Percentiles rank a stretch among this genome's conserved stretches.
These are phyloP conservation scores for Isaurus tuberculatus DNA, from an alignment of 92 coral and sea anemone species.

Conservation along the genomic window DNA sequence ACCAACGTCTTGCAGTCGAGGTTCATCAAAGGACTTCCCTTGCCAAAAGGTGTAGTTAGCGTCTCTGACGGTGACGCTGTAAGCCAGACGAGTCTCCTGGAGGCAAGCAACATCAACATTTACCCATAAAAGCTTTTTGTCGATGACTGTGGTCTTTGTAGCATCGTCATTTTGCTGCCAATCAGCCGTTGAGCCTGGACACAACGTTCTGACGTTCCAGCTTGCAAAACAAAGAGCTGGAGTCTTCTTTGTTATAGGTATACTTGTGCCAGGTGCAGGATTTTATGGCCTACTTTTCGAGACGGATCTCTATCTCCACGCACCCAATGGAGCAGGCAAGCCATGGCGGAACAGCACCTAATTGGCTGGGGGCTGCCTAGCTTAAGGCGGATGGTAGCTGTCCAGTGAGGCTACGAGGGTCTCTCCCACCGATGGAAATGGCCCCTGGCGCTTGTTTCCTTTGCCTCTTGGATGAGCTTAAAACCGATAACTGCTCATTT, in stretches of 20 bases:
- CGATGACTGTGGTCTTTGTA: slow-evolving; percentile 21
- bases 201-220: slow-evolving; percentile 51
- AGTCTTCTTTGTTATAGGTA: neutral
- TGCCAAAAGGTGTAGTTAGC: slow-evolving; percentile 58
- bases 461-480: slow-evolving; percentile 4
- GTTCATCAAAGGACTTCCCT: neutral
- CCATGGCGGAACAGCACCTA: slow-evolving; percentile 60
- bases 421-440: slow-evolving; percentile 26
- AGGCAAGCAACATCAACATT: neutral
- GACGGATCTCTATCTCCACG: slow-evolving; percentile 16
- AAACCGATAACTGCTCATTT: slow-evolving; percentile 20
- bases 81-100: slow-evolving; percentile 25
- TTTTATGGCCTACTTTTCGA: slow-evolving; percentile 36
- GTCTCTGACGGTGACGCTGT: slow-evolving; percentile 33
- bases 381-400: neutral
- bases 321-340: slow-evolving; percentile 57
- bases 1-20: slow-evolving; percentile 5
- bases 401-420: slow-evolving; percentile 38
- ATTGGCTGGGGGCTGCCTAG: slow-evolving; percentile 59
- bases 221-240: slow-evolving; percentile 31
- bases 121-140: neutral
- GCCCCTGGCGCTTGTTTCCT: slow-evolving; percentile 35
- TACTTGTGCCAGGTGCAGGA: slow-evolving; percentile 14
- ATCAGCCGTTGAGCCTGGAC: slow-evolving; percentile 45
- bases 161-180: slow-evolving; percentile 23